These are phyloP conservation scores for Chlamydotis undulata DNA, from an alignment of 2,113 vertebrate species.

Conservation along the genomic window DNA sequence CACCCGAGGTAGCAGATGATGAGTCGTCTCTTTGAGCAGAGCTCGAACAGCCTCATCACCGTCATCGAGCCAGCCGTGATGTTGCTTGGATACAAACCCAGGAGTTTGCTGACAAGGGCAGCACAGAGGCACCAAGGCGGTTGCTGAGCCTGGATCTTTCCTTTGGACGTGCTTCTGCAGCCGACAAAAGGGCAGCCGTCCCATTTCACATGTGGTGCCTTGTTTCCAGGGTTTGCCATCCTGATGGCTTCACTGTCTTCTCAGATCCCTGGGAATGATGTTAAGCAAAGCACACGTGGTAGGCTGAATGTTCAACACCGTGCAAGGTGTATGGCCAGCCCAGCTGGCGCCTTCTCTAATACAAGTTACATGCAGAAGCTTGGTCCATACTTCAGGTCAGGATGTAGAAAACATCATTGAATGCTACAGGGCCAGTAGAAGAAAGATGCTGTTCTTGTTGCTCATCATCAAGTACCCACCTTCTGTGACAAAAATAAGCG, in stretches of 20 bases:
- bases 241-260: not conserved
- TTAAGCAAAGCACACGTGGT: not conserved
- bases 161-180: not conserved
- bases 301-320: not conserved
- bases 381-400: not conserved
- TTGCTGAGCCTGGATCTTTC: not conserved
- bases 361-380: not conserved
- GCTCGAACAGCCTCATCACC: not conserved
- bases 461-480: not conserved
- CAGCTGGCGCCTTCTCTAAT: not conserved
- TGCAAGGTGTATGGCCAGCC: not conserved
- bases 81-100: not conserved
- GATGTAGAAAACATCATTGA: not conserved
- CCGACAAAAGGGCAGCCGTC: not conserved
- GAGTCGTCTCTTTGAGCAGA: not conserved
- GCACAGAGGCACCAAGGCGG: not conserved
- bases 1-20: not conserved
- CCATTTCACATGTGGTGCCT: not conserved
- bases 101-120: not conserved
- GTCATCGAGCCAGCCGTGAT: accelerated
- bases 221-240: not conserved
- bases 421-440: not conserved
- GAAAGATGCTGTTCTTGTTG: not conserved
- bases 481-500: not conserved
- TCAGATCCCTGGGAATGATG: not conserved